These are phyloP conservation scores for Semnopithecus entellus DNA, from an alignment of 2,113 vertebrate genomes.

Conservation along the genomic window DNA sequence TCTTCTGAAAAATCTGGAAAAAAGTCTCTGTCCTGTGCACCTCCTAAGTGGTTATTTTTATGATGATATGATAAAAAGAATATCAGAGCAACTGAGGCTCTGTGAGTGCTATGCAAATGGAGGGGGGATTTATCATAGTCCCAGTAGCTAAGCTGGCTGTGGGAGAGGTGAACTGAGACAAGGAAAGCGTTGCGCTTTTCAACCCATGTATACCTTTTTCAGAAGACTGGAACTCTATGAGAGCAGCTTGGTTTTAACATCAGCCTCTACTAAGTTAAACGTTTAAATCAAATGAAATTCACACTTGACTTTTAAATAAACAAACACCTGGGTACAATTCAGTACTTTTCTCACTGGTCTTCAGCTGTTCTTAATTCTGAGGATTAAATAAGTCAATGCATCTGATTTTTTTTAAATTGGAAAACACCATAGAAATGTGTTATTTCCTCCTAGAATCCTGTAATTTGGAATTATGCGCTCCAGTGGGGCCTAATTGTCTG, in stretches of 20 bases:
- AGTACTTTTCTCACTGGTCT: neutral
- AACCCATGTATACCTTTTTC: neutral
- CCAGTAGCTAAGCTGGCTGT: neutral
- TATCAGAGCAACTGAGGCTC: neutral
- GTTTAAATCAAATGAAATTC: conserved; percentile 29
- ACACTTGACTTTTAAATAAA: neutral
- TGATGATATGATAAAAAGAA: neutral
- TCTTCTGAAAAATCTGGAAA: conserved; percentile 4
- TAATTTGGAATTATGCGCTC: neutral
- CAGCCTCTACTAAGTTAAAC: neutral
- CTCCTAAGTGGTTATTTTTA: neutral
- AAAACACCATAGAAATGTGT: neutral
- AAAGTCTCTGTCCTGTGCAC: neutral
- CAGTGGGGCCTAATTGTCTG: neutral
- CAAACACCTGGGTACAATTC: neutral
- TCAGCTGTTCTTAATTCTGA: neutral
- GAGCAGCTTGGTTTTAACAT: neutral
- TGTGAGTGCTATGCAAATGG: neutral
- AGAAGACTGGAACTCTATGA: conserved; percentile 25
- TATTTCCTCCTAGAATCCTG: neutral
- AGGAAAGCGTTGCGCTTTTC: neutral
- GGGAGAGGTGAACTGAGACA: neutral
- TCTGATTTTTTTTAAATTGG: neutral
- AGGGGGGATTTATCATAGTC: neutral
- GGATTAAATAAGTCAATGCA: conserved; percentile 4